Percentiles rank a stretch among this genome's conserved stretches.
Conservation (phyloP, 2,888 invertebrate species). For the Crepidodera aurea region DNA sequence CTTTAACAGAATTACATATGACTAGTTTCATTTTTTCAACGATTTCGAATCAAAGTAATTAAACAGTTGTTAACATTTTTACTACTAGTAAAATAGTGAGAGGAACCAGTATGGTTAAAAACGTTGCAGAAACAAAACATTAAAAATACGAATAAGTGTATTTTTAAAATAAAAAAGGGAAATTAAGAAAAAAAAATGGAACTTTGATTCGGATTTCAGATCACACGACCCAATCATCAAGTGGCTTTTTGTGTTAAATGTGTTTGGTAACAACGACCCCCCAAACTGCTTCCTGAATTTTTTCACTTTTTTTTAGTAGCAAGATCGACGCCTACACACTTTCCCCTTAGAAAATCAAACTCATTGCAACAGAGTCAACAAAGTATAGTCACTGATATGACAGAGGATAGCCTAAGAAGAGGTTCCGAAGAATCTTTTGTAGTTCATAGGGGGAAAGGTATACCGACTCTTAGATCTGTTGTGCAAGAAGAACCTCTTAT, state of each 20-base stretch:
- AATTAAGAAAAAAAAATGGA: no score
- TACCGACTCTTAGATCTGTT: constrained; percentile 79
- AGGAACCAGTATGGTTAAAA: no score
- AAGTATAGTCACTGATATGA: constrained; percentile 53
- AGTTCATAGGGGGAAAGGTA: constrained; percentile 80
- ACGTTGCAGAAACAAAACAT: no score
- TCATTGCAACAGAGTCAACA: constrained; percentile 56
- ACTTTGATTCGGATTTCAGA: neutral
- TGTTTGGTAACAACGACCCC: neutral
- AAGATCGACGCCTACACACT: constrained; percentile 64
- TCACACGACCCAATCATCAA: constrained; percentile 24
- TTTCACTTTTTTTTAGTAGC: constrained; percentile 59
- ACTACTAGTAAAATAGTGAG: no score
- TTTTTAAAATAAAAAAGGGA: no score
- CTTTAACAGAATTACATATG: neutral
- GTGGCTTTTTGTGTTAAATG: constrained; percentile 16
- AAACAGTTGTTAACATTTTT: no score
- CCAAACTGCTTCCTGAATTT: neutral
- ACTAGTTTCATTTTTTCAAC: no score
- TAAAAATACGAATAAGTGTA: no score
- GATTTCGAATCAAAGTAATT: no score
- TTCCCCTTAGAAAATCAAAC: constrained; percentile 58
- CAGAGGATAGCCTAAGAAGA: constrained; percentile 59
- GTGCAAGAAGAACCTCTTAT: constrained; percentile 66
- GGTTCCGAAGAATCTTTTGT: constrained; percentile 77